Evolutionary conservation across 2,797 vertebrate species (phyloP).

Genomic region (Malurus leucopterus): DNA sequence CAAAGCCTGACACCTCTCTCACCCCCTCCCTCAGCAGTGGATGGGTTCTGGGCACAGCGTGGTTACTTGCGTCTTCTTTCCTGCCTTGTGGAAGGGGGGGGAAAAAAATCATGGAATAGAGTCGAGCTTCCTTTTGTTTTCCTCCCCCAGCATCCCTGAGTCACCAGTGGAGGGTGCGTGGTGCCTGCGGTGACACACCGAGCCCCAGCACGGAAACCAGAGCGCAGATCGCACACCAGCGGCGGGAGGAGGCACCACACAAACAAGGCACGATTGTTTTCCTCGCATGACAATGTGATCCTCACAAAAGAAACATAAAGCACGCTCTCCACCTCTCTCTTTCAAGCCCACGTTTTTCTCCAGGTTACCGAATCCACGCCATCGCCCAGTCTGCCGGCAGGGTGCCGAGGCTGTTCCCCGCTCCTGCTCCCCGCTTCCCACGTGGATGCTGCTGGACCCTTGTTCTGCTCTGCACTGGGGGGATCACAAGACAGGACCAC

Average conservation of each 20-base stretch:
- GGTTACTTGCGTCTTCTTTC: background rate
- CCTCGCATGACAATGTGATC: background rate
- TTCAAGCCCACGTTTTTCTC: background rate
- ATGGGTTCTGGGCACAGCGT: background rate
- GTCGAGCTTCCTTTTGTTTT: background rate
- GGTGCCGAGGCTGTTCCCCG: fast-evolving
- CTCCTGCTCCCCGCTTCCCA: background rate
- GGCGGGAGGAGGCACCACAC: background rate
- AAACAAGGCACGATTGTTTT: background rate
- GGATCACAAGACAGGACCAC: background rate
- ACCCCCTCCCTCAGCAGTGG: fast-evolving
- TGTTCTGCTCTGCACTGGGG: fast-evolving
- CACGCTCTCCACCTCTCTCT: background rate
- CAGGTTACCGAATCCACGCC: background rate
- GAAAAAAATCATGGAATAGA: background rate
- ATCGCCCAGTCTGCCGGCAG: background rate
- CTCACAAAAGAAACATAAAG: background rate
- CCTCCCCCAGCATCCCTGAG: constrained; percentile 6
- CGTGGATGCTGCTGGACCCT: fast-evolving
- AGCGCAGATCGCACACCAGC: background rate
- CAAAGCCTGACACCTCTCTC: background rate
- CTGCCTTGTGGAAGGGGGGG: background rate
- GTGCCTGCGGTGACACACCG: background rate
- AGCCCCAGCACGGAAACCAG: background rate
- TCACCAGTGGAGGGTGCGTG: background rate